phyloP scores from a whole-genome alignment of 2,888 invertebrate genomes.

The Troides aeacus region DNA sequence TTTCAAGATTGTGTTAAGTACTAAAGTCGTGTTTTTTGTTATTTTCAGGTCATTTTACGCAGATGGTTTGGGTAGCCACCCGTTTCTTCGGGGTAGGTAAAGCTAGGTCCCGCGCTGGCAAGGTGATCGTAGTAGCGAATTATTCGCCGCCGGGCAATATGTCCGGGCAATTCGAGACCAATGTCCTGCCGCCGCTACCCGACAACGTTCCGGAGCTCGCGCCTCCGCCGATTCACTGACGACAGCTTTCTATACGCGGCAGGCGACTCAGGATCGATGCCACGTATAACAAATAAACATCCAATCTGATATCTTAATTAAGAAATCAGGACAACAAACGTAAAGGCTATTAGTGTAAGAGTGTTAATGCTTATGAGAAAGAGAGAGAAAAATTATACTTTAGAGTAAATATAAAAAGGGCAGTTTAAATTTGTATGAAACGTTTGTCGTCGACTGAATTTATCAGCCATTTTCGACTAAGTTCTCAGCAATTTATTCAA shows the following conservation, averaged over 20 bases:
- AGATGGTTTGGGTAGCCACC: conserved; percentile 90
- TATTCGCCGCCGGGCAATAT: conserved; percentile 90
- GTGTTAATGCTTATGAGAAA: conserved; percentile 18
- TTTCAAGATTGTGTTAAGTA: neutral
- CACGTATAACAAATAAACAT: conserved; percentile 48
- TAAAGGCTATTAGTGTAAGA: conserved; percentile 23
- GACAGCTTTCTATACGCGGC: conserved; percentile 69
- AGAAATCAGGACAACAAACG: neutral
- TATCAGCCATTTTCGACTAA: neutral
- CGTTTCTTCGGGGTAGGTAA: conserved; percentile 90
- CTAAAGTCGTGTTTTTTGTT: neutral
- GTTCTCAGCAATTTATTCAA: neutral
- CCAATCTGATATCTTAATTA: neutral
- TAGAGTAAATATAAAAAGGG: neutral
- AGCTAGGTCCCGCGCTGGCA: conserved; percentile 87
- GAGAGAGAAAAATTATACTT: conserved; percentile 8
- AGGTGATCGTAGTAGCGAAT: conserved; percentile 90
- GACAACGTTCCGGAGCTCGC: conserved; percentile 76
- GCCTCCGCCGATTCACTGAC: conserved; percentile 65
- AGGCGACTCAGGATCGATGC: conserved; percentile 64
- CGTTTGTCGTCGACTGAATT: neutral
- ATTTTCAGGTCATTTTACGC: conserved; percentile 89
- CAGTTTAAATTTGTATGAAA: neutral
- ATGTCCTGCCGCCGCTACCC: conserved; percentile 88
- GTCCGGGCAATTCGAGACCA: conserved; percentile 86